Percentiles rank a stretch among this genome's conserved stretches.
Conservation (phyloP, 2,888 invertebrate genomes). For the Cryptus armator region DNA sequence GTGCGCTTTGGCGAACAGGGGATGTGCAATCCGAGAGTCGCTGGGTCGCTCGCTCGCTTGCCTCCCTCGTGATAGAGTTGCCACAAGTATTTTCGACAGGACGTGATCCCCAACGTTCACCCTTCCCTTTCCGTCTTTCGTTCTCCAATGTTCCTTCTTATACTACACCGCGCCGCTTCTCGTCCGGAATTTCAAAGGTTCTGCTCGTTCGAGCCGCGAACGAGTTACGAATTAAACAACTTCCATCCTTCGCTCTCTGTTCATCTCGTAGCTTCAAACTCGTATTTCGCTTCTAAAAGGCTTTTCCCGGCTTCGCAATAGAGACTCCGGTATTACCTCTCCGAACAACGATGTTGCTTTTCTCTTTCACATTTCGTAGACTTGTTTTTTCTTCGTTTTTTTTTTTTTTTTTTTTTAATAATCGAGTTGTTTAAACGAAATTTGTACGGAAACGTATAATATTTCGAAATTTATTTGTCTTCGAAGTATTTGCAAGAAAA, state of each 20-base stretch:
- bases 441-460: no score
- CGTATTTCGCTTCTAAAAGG: not conserved
- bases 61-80: conserved; percentile 63
- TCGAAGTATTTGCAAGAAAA: no score
- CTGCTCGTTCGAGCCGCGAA: conserved; percentile 41
- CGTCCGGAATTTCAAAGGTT: conserved; percentile 61
- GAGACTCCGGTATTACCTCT: not conserved
- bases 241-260: conserved; percentile 46
- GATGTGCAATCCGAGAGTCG: conserved; percentile 55
- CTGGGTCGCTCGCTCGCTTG: conserved; percentile 54
- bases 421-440: no score
- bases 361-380: not conserved
- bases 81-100: conserved; percentile 68
- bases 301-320: conserved; percentile 14
- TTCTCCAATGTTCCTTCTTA: conserved; percentile 32
- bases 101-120: conserved; percentile 59
- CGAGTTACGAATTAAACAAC: conserved; percentile 67
- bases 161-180: conserved; percentile 45
- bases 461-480: no score
- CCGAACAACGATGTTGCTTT: not conserved
- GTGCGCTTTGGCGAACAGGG: conserved; percentile 45
- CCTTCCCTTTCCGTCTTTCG: conserved; percentile 35
- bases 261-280: conserved; percentile 8
- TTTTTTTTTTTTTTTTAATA: no score
- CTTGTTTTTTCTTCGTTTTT: no score